Evolutionary conservation across 2,113 vertebrate genomes (phyloP), one percentile per base, ranked within the genome.

Genomic region (Equus przewalskii): DNA sequence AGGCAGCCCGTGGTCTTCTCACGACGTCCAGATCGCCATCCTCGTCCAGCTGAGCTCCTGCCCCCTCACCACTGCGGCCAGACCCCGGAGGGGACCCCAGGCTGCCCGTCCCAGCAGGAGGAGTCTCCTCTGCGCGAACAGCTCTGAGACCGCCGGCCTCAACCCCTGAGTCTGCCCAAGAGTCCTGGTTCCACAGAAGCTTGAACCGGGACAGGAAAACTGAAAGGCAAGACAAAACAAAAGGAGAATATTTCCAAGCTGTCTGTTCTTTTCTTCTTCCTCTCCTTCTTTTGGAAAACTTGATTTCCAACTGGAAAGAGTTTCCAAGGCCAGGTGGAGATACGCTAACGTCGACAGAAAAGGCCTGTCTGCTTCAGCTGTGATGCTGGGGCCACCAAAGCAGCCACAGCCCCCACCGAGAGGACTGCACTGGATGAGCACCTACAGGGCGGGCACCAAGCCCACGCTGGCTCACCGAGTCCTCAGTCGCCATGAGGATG

Each of bases 11-110:
- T 51, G 99, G 99, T 97, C 99, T 99, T 81, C 99, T 99, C 62
- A 97, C 86, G 46, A 99, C 98, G 2, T 99, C 99, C 62, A 99
- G 96, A 91, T 99, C 99, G 72, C 99, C 99, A 0, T 99, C 99
- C 56, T 99, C 98, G 22, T 99, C 99, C 78, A 99, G 94, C 21
- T 97, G 88, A 49, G 98, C 92, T 64, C 97, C 87, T 13, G 93
- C 3, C 65, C 82, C 86, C 7, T 44, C 1, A 4, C 4, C 41
- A 85, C 33, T 79, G 30, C 10, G 30, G 87, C 89, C 56, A 33
- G 87, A 93, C 16, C 69, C 49, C 1, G 62, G 93, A 87, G 91
- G 92, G 3, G 88, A 64, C 5, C 85, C 41, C 15, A 75, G 60
- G 67, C 49, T 76, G 85, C 80, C 9, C 30, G 65, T 8, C 86